Evolutionary conservation across 1,140 invertebrate genomes (phyloP).

Genomic region (Berghia stephanieae): DNA sequence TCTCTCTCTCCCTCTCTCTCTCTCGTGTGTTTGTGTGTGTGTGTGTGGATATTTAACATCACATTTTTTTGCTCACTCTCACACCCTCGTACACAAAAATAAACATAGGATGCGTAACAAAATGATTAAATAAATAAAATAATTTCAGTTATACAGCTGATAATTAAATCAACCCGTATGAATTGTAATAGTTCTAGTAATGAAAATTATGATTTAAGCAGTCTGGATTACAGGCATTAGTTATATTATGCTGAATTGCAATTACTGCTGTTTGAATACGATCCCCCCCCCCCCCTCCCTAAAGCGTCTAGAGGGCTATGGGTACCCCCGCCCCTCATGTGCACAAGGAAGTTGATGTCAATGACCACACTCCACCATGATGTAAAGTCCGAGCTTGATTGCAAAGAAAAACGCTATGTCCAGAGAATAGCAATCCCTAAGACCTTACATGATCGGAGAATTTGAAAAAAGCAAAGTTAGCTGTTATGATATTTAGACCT

Average conservation of each 20-base stretch:
- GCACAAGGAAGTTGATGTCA: background rate
- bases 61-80: background rate
- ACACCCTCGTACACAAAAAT: background rate
- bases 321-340: background rate
- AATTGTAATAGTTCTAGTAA: background rate
- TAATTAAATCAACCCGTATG: background rate
- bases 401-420: no score
- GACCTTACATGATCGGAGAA: no score
- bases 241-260: background rate
- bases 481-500: background rate
- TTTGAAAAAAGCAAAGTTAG: background rate
- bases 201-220: background rate
- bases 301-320: background rate
- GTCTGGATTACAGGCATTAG: background rate
- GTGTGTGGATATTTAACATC: background rate
- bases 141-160: no score
- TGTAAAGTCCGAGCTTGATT: background rate
- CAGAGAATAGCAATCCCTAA: no score
- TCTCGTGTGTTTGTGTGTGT: conserved; percentile 26
- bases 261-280: background rate
- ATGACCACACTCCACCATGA: background rate
- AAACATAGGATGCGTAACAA: background rate
- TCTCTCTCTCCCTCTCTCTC: conserved; percentile 27
- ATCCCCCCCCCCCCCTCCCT: background rate
- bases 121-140: background rate